Percentiles rank a stretch among this genome's conserved stretches.
phyloP scores from a whole-genome alignment of 2,888 invertebrate species.

The Cataglyphis livida region DNA sequence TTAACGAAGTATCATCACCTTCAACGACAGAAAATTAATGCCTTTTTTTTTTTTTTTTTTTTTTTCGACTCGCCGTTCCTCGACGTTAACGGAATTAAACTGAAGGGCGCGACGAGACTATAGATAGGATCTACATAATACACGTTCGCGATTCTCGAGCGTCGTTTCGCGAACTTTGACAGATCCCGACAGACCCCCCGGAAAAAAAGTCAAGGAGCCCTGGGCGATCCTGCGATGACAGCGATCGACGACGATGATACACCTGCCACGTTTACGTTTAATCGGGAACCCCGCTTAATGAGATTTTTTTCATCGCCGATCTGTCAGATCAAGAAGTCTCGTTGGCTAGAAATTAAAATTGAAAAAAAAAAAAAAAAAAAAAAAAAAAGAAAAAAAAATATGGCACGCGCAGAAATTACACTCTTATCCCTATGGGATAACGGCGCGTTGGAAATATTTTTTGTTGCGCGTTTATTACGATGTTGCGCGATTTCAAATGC shows the following conservation, averaged over 20 bases:
- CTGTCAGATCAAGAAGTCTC: constrained; percentile 12
- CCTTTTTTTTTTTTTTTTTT: constrained; percentile 20
- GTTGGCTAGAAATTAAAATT: background rate
- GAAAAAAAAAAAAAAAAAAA: constrained; percentile 1
- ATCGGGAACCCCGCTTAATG: constrained; percentile 37
- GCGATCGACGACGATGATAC: constrained; percentile 32
- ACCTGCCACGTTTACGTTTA: constrained; percentile 67
- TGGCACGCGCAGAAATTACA: background rate
- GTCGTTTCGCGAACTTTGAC: constrained; percentile 31
- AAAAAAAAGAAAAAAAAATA: background rate
- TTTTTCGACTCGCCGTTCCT: constrained; percentile 52
- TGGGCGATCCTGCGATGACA: constrained; percentile 28
- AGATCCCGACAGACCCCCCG: background rate
- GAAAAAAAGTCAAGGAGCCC: constrained; percentile 55
- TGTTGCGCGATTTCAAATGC: background rate
- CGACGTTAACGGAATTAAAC: constrained; percentile 70
- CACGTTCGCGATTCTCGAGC: constrained; percentile 64
- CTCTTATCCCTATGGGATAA: background rate
- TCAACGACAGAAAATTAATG: constrained; percentile 72
- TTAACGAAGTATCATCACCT: constrained; percentile 55
- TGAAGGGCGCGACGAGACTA: constrained; percentile 44
- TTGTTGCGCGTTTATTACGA: background rate
- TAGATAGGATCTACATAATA: constrained; percentile 50
- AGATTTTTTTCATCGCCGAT: constrained; percentile 24
- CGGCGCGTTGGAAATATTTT: constrained; percentile 3